Percentiles rank a stretch among this genome's conserved stretches.
Conservation (phyloP, 2,797 vertebrate species). For the Sylvia borin region DNA sequence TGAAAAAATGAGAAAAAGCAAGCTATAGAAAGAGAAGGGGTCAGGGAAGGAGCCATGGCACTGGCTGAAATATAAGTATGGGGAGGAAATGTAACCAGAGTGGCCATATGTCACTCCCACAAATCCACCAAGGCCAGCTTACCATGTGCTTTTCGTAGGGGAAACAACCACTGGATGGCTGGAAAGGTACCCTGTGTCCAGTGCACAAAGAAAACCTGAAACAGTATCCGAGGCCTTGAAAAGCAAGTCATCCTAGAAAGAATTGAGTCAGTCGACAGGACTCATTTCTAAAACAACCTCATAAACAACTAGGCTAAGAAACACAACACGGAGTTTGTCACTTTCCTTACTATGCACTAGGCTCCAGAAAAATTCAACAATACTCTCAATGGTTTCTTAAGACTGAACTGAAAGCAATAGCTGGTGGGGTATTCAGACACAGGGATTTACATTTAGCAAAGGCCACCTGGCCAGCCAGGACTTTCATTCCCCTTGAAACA, state of each 20-base stretch:
- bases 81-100: neutral
- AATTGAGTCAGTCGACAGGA: neutral
- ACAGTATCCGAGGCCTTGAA: neutral
- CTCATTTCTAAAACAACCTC: neutral
- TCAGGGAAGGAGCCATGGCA: rapidly evolving
- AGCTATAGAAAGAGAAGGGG: neutral
- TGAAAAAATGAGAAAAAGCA: neutral
- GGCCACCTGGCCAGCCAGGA: neutral
- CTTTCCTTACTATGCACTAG: neutral
- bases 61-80: neutral
- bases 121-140: neutral
- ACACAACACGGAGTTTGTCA: neutral
- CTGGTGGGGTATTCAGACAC: neutral
- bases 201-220: neutral
- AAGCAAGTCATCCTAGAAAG: neutral
- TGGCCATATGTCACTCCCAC: neutral
- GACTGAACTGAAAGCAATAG: neutral
- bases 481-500: neutral
- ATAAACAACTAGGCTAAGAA: neutral
- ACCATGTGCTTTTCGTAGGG: neutral
- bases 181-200: rapidly evolving
- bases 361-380: neutral
- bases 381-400: neutral
- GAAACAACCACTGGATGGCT: neutral
- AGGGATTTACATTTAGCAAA: neutral